A percentile compares a stretch with the other conserved stretches of the same genome.
phyloP scores from a whole-genome alignment of 2,888 invertebrate species.

The Plebejus argus region DNA sequence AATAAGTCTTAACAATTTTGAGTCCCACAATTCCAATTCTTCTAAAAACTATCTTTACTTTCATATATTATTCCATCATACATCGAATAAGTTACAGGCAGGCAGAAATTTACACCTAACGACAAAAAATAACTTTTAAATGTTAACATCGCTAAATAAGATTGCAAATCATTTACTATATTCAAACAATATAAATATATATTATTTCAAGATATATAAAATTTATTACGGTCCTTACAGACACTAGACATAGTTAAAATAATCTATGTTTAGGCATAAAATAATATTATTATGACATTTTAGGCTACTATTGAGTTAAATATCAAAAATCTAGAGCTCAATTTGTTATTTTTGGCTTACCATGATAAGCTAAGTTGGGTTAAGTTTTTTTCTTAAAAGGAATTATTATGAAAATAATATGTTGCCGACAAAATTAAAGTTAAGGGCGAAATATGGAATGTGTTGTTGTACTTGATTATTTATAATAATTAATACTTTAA shows the following conservation, averaged over 20 bases:
- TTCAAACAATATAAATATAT: background rate
- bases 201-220: background rate
- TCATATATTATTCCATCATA: constrained; percentile 1
- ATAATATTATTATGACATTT: background rate
- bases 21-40: constrained; percentile 5
- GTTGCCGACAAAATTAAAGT: background rate
- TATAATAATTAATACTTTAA: constrained; percentile 9
- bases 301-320: background rate
- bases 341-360: background rate
- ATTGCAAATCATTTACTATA: background rate
- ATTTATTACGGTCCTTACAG: background rate
- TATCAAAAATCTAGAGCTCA: background rate
- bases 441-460: constrained; percentile 7
- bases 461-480: constrained; percentile 7
- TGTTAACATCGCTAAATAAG: background rate
- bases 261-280: background rate
- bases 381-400: background rate
- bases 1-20: constrained; percentile 38
- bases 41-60: constrained; percentile 1
- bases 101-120: background rate
- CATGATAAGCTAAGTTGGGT: background rate
- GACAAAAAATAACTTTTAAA: background rate
- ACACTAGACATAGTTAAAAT: background rate
- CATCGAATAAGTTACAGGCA: constrained; percentile 12
- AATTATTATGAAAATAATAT: background rate